A percentile compares a stretch with the other conserved stretches of the same genome.
Conservation (phyloP, 2,113 vertebrate genomes). For the Lipophrys pholis region DNA sequence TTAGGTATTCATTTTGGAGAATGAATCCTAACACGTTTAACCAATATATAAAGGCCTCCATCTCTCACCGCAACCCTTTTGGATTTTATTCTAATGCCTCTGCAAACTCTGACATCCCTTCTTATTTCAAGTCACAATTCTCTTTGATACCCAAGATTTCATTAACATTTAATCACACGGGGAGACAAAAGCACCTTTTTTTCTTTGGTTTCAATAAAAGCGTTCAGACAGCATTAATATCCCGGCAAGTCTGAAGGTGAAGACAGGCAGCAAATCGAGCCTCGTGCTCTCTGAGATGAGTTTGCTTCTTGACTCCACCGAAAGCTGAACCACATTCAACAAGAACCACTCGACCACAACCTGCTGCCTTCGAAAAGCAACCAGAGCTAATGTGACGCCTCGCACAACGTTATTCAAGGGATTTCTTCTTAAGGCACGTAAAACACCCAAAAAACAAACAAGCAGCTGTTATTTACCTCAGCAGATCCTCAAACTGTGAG, state of each 20-base stretch:
- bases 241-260: constrained; percentile 8
- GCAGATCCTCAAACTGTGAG: no score
- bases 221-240: constrained; percentile 7
- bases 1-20: no score
- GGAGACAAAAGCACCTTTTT: neutral
- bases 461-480: no score
- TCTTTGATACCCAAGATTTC: constrained; percentile 28
- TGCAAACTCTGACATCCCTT: constrained; percentile 10
- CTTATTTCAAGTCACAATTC: neutral
- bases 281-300: constrained; percentile 2
- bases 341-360: neutral
- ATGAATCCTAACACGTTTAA: no score
- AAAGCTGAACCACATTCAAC: constrained; percentile 17
- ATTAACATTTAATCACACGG: constrained; percentile 35
- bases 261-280: constrained; percentile 9
- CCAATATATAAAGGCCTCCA: no score
- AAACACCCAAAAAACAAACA: no score
- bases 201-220: constrained; percentile 5
- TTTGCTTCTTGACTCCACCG: neutral
- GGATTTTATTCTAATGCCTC: constrained; percentile 5
- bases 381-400: no score
- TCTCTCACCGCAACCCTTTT: neutral
- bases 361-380: neutral
- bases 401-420: no score
- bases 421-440: no score